Evolutionary conservation across 2,888 invertebrate genomes (phyloP).

Genomic region (Octodonta nipae): DNA sequence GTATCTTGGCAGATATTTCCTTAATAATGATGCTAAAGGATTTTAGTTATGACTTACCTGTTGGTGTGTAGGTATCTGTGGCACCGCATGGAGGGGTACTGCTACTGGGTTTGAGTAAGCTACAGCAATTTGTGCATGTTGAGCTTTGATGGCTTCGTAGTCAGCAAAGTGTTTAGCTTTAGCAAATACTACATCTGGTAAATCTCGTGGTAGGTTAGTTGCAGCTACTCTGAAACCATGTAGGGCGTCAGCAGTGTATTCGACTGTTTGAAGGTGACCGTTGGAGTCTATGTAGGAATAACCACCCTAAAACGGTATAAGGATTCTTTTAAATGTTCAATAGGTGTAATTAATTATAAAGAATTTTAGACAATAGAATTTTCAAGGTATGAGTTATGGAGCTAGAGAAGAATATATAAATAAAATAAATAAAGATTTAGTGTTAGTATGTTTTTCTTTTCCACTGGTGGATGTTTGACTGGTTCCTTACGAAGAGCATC

Average conservation of each 20-base stretch:
- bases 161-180: constrained; percentile 29
- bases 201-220: constrained; percentile 46
- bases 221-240: constrained; percentile 54
- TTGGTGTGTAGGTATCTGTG: constrained; percentile 12
- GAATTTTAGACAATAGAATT: no score
- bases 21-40: no score
- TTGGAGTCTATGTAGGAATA: constrained; percentile 57
- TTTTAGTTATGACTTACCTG: no score
- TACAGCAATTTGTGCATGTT: constrained; percentile 21
- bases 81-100: constrained; percentile 20
- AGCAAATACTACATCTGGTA: constrained; percentile 31
- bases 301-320: constrained; percentile 42
- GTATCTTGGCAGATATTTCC: no score
- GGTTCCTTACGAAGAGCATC: constrained; percentile 13
- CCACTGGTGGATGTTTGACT: constrained; percentile 26
- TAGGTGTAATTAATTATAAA: no score
- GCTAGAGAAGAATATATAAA: no score
- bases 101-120: constrained; percentile 24
- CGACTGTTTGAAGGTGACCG: constrained; percentile 49
- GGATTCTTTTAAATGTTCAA: no score
- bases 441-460: constrained; percentile 35
- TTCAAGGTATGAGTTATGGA: no score
- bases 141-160: constrained; percentile 26
- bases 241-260: constrained; percentile 47
- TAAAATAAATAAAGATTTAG: no score